Base-by-base conservation (phyloP, 2,797 vertebrate genomes). In the Coregonus sp. region DNA sequence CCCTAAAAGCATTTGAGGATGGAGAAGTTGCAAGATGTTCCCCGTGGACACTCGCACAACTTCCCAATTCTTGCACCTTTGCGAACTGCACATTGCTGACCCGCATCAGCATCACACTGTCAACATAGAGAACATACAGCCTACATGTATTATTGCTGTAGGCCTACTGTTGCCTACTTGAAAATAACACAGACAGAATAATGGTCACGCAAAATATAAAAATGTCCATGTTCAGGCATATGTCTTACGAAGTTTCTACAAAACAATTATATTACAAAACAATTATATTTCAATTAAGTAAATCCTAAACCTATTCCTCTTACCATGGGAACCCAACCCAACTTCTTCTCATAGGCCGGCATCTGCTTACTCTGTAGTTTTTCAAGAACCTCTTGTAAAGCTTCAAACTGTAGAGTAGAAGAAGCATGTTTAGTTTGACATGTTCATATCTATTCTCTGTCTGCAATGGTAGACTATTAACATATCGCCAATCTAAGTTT, bases 11-110 rank as follows among this genome's bases (percentile, higher is more conserved):
- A 94, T 81, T 94, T 80, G 73, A 94, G 75, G 82, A 93, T 29
- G 67, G 87, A 68, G 47, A 93, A 91, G 78, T 94, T 90, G 87
- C 92, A 92, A 33, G 84, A 5, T 4, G 91, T 93, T 78, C 93
- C 92, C 4, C 75, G 74, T 65, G 94, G 93, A 89, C 95, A 95
- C 75, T 86, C 92, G 78, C 95, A 96, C 69, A 93, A 87, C 40
- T 86, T 94, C 75, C 95, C 94, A 9, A 95, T 87, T 20, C 94
- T 91, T 0, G 94, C 84, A 0, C 94, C 95, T 77, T 90, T 94
- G 63, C 94, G 89, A 16, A 95, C 81, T 0, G 93, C 95, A 9
- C 95, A 96, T 74, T 90, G 88, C 74, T 95, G 86, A 7, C 92
- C 29, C 0, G 80, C 86, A 29, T 4, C 91, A 92, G 40, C 40